A percentile compares a stretch with the other conserved stretches of the same genome.
Evolutionary conservation across 2,888 invertebrate genomes (phyloP).

Genomic region (Orthonychiurus folsomi): DNA sequence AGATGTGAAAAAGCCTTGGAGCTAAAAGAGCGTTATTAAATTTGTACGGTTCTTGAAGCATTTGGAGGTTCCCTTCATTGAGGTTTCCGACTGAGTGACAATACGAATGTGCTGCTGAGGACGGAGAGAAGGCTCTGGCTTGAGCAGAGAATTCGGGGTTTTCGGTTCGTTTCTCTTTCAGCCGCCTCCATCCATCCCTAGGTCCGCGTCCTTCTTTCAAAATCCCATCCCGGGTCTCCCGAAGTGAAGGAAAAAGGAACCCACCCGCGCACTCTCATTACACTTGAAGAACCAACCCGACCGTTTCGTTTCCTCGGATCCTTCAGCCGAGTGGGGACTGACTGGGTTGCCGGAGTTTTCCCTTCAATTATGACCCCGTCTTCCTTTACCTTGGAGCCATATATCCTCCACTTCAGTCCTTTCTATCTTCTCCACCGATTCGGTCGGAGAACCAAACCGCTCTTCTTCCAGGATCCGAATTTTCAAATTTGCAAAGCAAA

Average conservation of each 20-base stretch:
- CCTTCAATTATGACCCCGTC: neutral
- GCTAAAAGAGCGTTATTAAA: neutral
- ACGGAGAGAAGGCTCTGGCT: too few species aligned
- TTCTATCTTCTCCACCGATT: neutral
- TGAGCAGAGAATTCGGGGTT: neutral
- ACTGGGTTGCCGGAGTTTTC: too few species aligned
- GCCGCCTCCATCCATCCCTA: too few species aligned
- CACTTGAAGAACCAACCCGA: neutral
- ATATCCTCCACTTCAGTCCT: neutral
- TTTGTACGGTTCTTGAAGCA: neutral
- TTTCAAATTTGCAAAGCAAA: too few species aligned
- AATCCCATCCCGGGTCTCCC: neutral
- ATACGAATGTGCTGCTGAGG: neutral
- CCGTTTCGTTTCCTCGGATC: neutral
- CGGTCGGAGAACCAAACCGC: neutral
- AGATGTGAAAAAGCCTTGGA: neutral
- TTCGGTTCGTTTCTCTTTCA: neutral
- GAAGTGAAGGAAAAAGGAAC: too few species aligned
- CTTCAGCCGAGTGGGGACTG: too few species aligned
- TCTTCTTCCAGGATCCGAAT: too few species aligned
- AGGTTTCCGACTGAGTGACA: slow-evolving; percentile 1
- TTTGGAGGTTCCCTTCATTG: neutral
- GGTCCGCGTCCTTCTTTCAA: too few species aligned
- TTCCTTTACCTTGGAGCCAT: neutral
- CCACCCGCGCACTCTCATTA: neutral